Conservation (phyloP, 2,888 invertebrate genomes). For the Brachypterus glaber region DNA sequence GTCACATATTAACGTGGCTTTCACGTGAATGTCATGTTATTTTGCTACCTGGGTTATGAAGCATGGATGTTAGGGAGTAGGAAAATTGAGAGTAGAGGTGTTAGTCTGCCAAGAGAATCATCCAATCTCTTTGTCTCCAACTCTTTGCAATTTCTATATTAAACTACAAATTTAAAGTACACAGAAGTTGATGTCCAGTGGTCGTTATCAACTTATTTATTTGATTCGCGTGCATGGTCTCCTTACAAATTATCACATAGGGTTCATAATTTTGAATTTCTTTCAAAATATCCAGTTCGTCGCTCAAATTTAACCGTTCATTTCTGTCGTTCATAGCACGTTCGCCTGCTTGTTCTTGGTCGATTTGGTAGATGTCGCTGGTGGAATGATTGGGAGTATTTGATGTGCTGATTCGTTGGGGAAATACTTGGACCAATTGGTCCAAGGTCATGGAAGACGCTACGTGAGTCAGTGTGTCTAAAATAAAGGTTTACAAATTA, state of each 20-base stretch:
- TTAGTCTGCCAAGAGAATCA: too few species aligned
- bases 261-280: constrained; percentile 41
- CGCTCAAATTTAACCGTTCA: neutral
- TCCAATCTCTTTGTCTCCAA: too few species aligned
- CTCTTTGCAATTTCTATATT: too few species aligned
- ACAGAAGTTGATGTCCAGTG: constrained; percentile 48
- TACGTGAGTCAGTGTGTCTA: constrained; percentile 41
- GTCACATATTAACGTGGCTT: too few species aligned
- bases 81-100: too few species aligned
- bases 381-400: constrained; percentile 12
- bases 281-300: constrained; percentile 31
- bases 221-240: constrained; percentile 52
- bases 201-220: constrained; percentile 50
- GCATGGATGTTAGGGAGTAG: too few species aligned
- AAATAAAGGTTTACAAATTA: too few species aligned
- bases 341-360: constrained; percentile 10
- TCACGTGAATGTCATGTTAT: too few species aligned
- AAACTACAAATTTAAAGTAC: constrained; percentile 36
- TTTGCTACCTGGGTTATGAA: too few species aligned
- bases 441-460: constrained; percentile 41
- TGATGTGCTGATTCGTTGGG: constrained; percentile 34
- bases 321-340: constrained; percentile 15
- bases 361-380: constrained; percentile 10
- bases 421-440: constrained; percentile 39
- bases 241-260: constrained; percentile 44